These are phyloP conservation scores for Cotesia vestalis DNA, from an alignment of 1,140 invertebrate species.

Conservation along the genomic window DNA sequence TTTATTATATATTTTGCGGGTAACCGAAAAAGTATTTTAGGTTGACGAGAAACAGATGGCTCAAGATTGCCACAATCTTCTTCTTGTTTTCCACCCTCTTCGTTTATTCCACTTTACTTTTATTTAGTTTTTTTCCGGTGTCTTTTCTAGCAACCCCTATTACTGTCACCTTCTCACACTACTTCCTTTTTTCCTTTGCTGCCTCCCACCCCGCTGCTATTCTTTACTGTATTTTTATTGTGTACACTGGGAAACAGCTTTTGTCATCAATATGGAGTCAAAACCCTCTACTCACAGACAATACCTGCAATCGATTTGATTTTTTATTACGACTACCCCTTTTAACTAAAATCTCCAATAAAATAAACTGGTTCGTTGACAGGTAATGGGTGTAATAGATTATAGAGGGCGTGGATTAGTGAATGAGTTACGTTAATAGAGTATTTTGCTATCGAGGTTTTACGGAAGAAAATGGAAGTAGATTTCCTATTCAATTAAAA, in stretches of 20 bases:
- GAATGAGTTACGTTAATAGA: too few relatives aligned
- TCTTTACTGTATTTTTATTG: constrained; percentile 8
- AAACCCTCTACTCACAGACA: neutral
- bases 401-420: too few relatives aligned
- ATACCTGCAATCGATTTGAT: constrained; percentile 1
- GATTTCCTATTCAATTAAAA: too few relatives aligned
- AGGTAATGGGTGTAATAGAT: too few relatives aligned
- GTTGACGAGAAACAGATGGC: constrained; percentile 34
- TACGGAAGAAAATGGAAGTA: too few relatives aligned
- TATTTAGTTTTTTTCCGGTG: neutral
- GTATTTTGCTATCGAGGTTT: too few relatives aligned
- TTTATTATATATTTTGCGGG: neutral
- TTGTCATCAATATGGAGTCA: neutral
- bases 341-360: neutral
- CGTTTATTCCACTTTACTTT: constrained; percentile 2
- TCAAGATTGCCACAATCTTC: constrained; percentile 31
- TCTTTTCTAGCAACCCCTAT: constrained; percentile 13
- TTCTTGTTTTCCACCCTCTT: constrained; percentile 13
- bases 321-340: constrained; percentile 7
- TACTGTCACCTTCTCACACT: constrained; percentile 1
- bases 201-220: neutral
- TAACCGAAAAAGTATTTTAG: neutral
- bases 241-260: neutral
- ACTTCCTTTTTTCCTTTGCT: neutral
- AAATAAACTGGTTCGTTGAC: neutral